phyloP scores from a whole-genome alignment of 30 jellyfish, hydroid and myxozoan species.

The Cassiopea xamachana region DNA sequence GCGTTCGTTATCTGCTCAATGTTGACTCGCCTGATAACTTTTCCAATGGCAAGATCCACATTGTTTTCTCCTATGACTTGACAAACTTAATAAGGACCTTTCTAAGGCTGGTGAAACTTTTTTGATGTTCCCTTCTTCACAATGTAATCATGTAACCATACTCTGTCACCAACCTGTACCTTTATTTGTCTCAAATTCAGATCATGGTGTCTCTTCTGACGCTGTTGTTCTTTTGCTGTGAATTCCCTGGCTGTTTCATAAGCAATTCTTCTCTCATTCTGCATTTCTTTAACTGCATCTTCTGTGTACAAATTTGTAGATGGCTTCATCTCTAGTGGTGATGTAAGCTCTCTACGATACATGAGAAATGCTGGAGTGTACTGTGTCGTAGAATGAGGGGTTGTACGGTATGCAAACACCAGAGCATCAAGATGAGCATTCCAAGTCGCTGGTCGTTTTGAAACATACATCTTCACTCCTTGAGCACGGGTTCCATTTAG shows the following conservation, averaged over 20 bases:
- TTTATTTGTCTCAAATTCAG: constrained; percentile 3
- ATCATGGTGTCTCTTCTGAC: constrained; percentile 32
- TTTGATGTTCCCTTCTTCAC: constrained; percentile 26
- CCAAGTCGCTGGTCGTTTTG: constrained; percentile 54
- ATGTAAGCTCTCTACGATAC: constrained; percentile 34
- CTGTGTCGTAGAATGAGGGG: constrained; percentile 64
- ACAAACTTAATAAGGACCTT: constrained; percentile 28
- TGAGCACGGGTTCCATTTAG: constrained; percentile 53
- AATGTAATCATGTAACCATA: constrained; percentile 32
- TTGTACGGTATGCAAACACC: constrained; percentile 46
- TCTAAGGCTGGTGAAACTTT: constrained; percentile 54
- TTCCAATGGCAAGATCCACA: background rate
- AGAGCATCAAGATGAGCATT: constrained; percentile 45
- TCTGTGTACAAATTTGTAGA: constrained; percentile 12
- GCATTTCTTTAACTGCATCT: constrained; percentile 31
- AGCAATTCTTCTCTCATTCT: constrained; percentile 20
- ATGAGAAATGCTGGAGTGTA: constrained; percentile 43
- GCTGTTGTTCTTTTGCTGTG: constrained; percentile 29
- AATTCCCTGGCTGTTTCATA: constrained; percentile 46
- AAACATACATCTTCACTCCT: background rate
- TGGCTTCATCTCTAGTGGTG: constrained; percentile 59
- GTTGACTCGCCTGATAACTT: constrained; percentile 7
- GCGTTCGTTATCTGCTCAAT: constrained; percentile 35
- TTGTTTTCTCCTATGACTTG: background rate
- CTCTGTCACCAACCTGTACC: constrained; percentile 30